Evolutionary conservation across 2,888 invertebrate genomes (phyloP), one percentile per base, ranked within the genome.

Genomic region (Coenonympha glycerion): DNA sequence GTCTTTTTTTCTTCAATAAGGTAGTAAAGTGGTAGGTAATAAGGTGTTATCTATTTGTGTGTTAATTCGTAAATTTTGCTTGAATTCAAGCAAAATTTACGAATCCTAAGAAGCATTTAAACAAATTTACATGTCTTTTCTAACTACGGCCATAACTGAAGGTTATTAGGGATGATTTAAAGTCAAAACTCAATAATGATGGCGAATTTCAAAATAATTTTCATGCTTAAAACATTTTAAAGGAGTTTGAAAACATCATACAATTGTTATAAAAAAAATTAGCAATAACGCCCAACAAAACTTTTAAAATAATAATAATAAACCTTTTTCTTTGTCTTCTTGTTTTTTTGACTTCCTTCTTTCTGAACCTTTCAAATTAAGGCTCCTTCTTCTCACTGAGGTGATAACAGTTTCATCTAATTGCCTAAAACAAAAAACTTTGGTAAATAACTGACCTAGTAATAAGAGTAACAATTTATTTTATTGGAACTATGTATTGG

Each of bases 291-390:
- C 40, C 8, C 40, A n/a, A n/a, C 16, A 18, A 18, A 40, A 22
- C 6, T 3, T 15, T 5, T 24, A n/a, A n/a, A n/a, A n/a, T n/a
- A n/a, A n/a, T n/a, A n/a, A n/a, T n/a, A n/a, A n/a, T n/a, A 6
- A 93, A 62, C 96, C 96, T 62, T 95, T 94, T 55, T 95, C 95
- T 68, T 91, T 93, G 65, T 70, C 66, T 59, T 74, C 75, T 55
- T 74, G 74, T 59, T 78, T 83, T 58, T 80, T 86, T 31, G 95
- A 95, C 76, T 94, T 95, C 58, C 96, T 88, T 47, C 94, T 86
- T 63, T 94, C 94, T 36, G 92, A 90, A 0, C 82, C 73, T 48
- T 90, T 85, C 46, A 79, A 55, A 55, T 74, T 79, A 3, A 77
- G 63, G 55, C 77, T 82, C 62, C 86, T 71, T 47, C 76, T 91